phyloP scores from a whole-genome alignment of 2,888 invertebrate genomes.

The Nemotelus pantherinus region DNA sequence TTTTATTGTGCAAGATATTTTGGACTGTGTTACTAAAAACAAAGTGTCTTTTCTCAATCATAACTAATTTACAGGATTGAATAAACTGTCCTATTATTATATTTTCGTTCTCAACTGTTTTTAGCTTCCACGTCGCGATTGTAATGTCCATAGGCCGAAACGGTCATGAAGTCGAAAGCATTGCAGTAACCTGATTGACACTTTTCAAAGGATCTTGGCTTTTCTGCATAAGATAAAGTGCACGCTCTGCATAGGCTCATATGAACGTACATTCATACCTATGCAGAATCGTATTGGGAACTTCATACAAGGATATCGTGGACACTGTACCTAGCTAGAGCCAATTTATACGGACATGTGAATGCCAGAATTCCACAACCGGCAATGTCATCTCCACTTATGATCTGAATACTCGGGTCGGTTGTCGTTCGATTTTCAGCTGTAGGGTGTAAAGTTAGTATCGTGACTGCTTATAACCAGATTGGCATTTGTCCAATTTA shows the following conservation, averaged over 20 bases:
- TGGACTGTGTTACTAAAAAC: no score
- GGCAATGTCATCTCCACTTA: constrained; percentile 24
- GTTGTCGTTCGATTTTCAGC: background rate
- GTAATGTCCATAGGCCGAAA: constrained; percentile 19
- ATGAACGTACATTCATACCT: background rate
- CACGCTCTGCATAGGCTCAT: constrained; percentile 24
- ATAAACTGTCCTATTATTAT: no score
- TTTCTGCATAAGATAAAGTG: constrained; percentile 14
- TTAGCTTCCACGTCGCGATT: background rate
- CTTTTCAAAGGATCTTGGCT: constrained; percentile 32
- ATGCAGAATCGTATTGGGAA: background rate
- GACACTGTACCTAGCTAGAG: background rate
- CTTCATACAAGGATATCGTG: background rate
- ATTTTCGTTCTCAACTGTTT: background rate
- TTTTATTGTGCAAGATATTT: no score
- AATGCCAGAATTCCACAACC: constrained; percentile 8
- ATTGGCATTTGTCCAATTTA: constrained; percentile 40
- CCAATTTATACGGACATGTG: background rate
- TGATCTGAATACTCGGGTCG: constrained; percentile 30
- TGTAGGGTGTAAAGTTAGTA: background rate
- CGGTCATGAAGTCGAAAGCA: background rate
- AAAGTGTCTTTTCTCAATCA: no score
- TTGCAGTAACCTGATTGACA: constrained; percentile 42
- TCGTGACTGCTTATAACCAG: constrained; percentile 10
- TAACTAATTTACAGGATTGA: no score